Conservation (phyloP, 2,797 vertebrate genomes). For the Carcharodon carcharias region DNA sequence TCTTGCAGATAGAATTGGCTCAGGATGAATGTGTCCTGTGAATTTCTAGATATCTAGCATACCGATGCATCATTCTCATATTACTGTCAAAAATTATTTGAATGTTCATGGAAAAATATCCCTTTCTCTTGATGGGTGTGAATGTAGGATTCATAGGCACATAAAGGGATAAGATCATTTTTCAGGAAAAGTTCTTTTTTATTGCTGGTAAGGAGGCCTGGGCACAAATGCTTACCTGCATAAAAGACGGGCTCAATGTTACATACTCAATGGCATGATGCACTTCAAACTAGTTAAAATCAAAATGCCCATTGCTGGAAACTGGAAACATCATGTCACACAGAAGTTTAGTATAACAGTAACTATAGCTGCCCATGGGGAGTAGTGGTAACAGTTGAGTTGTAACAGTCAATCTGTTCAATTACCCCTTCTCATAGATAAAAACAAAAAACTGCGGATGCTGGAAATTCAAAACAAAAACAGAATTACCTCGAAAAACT, state of each 20-base stretch:
- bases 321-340: background rate
- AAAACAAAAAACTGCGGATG: no score
- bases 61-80: background rate
- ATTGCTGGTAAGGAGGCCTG: background rate
- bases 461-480: no score
- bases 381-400: background rate
- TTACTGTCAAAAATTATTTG: background rate
- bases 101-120: background rate
- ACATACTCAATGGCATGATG: background rate
- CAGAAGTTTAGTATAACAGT: background rate
- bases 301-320: background rate
- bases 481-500: no score
- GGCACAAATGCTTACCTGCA: background rate
- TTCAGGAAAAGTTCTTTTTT: background rate
- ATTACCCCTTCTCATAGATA: background rate
- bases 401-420: background rate
- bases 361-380: background rate
- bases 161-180: background rate
- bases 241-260: background rate
- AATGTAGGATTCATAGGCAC: background rate
- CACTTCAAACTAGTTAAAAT: background rate
- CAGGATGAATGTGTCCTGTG: background rate
- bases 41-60: background rate
- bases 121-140: background rate
- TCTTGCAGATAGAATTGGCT: background rate